Evolutionary conservation across 2,797 vertebrate species (phyloP).

Genomic region (Darevskia mixta): DNA sequence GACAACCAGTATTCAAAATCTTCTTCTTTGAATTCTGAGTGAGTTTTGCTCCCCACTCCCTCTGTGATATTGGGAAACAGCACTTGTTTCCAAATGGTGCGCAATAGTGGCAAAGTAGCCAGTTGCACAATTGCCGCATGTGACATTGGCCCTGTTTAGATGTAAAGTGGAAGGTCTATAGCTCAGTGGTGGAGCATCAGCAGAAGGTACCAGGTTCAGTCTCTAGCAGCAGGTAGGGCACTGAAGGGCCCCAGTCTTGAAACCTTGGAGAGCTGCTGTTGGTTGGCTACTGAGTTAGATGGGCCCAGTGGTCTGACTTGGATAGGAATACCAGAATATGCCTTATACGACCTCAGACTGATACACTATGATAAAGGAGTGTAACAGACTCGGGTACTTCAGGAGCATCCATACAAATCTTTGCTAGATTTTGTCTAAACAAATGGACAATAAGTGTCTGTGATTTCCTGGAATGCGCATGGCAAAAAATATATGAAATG

Average conservation of each 20-base stretch:
- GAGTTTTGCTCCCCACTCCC: not conserved
- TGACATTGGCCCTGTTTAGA: not conserved
- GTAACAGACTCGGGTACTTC: not conserved
- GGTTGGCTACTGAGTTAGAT: too few relatives aligned
- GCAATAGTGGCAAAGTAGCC: not conserved
- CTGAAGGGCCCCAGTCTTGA: too few relatives aligned
- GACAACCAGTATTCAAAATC: not conserved
- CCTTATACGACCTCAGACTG: too few relatives aligned
- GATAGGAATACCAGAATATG: too few relatives aligned
- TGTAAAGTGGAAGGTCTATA: not conserved
- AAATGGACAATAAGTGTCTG: not conserved
- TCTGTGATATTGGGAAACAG: not conserved
- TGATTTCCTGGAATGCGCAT: conserved; percentile 9
- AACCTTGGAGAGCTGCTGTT: too few relatives aligned
- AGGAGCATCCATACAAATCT: not conserved
- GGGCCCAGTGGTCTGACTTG: too few relatives aligned
- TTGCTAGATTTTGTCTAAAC: not conserved
- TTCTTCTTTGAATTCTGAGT: not conserved
- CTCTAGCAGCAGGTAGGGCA: too few relatives aligned
- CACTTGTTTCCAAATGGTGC: not conserved
- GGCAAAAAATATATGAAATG: conserved; percentile 9
- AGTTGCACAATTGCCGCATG: not conserved
- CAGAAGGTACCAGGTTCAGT: too few relatives aligned
- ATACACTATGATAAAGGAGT: not conserved
- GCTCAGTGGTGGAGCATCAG: too few relatives aligned